Base-by-base conservation (phyloP, 1,140 invertebrate genomes). In the Drosophila trapezifrons region DNA sequence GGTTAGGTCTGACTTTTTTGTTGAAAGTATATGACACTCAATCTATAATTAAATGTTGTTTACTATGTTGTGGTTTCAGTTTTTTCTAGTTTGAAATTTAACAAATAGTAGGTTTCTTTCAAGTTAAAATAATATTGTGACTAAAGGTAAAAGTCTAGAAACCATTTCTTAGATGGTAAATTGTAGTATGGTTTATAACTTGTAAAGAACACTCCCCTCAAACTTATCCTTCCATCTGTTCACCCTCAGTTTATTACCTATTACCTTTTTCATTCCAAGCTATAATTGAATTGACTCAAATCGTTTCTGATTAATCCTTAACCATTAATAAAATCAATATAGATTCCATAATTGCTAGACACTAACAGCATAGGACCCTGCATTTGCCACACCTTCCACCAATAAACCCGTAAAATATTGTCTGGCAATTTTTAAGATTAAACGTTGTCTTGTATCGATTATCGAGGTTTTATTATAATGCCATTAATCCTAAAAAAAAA, bases 361-460 rank as follows among this genome's bases (percentile, higher is more conserved):
- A 18, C 17, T 13, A 29, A 29, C 35, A 5, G 25, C 15, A 27
- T 2, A 46, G 0, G 29, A 64, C 22, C 15, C 40, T 46, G 20
- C 27, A 15, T 25, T 62, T 17, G 59, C 42, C 64, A 66, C 64
- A 37, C 60, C 64, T 40, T 60, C 42, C 22, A 3, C 29, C 40
- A 69, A 56, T 56, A 47, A 57, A 20, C 9, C 10, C 27, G 5
- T 71, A 49, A 71, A 71, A 57, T 71, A 71, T 49, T 10, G 37
- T n/a, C 65, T 46, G 35, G 35, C 64, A 49, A 67, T 67, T 51
- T 40, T 8, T 12, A 40, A 71, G 65, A 70, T 57, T 70, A 70
- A 71, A 57, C 51, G 25, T 27, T 25, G 55, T 47, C 65, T 71
- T 71, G 65, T 70, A 71, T 58, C 65, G 67, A 70, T 71, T 58